These are phyloP conservation scores for Lycaena phlaeas DNA, from an alignment of 2,888 invertebrate genomes.

Conservation along the genomic window DNA sequence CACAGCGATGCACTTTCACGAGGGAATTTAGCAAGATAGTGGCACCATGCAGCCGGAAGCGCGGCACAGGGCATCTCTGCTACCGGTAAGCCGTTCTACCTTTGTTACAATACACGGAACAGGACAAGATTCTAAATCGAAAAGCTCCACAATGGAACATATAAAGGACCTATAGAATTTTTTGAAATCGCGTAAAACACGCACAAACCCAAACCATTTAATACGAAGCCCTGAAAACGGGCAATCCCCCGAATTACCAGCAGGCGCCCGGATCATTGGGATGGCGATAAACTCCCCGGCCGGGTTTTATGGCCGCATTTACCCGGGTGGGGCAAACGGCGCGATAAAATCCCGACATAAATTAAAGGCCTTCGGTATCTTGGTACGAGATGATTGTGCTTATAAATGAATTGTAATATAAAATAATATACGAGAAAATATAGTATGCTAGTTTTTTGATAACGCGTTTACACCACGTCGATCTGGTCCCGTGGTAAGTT, in stretches of 20 bases:
- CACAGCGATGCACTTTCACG: too few species aligned
- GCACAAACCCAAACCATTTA: background rate
- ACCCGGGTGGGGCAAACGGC: conserved; percentile 20
- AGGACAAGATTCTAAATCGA: too few species aligned
- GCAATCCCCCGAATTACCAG: conserved; percentile 16
- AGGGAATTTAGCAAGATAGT: too few species aligned
- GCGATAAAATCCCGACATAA: conserved; percentile 14
- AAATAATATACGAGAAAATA: background rate
- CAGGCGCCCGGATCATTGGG: conserved; percentile 21
- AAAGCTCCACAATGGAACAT: too few species aligned
- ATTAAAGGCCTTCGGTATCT: conserved; percentile 9
- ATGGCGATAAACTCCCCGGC: conserved; percentile 21
- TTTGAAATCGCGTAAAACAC: background rate
- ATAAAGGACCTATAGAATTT: too few species aligned
- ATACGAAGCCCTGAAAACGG: background rate
- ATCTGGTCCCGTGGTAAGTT: too few species aligned
- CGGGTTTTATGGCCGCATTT: conserved; percentile 30
- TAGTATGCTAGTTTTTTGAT: too few species aligned
- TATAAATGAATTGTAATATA: background rate
- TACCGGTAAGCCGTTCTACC: too few species aligned
- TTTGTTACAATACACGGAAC: too few species aligned
- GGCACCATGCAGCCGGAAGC: too few species aligned
- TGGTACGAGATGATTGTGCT: background rate
- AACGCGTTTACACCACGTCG: too few species aligned
- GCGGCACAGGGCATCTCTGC: too few species aligned